Base-by-base conservation (phyloP, 2,113 vertebrate species). In the Tachycineta bicolor region DNA sequence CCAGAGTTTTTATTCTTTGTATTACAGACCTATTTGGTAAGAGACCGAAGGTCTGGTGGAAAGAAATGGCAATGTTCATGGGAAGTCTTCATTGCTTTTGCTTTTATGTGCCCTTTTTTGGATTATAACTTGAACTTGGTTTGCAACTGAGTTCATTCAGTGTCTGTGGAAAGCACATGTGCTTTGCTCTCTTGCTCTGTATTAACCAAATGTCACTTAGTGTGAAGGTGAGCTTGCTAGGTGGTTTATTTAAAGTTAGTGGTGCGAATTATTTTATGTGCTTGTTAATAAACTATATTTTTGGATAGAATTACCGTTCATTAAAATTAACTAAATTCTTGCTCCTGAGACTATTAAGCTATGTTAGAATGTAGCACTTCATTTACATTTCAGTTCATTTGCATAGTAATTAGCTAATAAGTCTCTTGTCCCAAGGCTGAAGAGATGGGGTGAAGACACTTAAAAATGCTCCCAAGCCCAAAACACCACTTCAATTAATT, bases 231-330 rank as follows among this genome's bases (percentile, higher is more conserved):
- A 94, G 69, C 74, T 46, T 50, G 77, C 83, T 94, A 76, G 92
- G 71, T 95, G 64, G 69, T 95, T 96, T 92, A 58, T 91, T 94
- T 94, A 41, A 96, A 94, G 44, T 90, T 86, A 96, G 50, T 44
- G 65, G 80, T 90, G 70, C 59, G 6, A 56, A 58, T 97, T 92
- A 70, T 83, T 94, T 79, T 94, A 62, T 64, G 25, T 87, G 94
- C 90, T 82, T 92, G 56, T 94, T 95, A 93, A 90, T 93, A 97
- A 95, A 94, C 78, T 87, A 80, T 95, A 86, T 94, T 96, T 97
- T 92, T 56, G 3, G 68, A 77, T 94, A 91, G 44, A 91, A 75
- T 73, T 90, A 37, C 22, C 4, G 6, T 90, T 50, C 26, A 77
- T 89, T 84, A 37, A 91, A 83, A 28, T 80, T 68, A 75, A 93